Evolutionary conservation across 2,797 vertebrate species (phyloP), one percentile per base, ranked within the genome.

Genomic region (Pangasius djambal): DNA sequence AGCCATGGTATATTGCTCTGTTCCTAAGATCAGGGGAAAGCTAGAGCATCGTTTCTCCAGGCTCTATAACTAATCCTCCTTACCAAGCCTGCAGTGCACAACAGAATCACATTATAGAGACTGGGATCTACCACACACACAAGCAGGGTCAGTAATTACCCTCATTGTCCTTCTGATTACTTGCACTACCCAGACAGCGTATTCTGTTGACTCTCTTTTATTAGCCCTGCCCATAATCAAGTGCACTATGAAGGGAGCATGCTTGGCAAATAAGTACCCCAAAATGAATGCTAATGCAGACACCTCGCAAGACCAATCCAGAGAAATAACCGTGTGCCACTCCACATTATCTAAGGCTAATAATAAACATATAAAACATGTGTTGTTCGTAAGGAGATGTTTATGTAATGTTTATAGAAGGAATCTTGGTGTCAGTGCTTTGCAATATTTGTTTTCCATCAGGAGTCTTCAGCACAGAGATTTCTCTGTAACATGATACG

Each of bases 161-260:
- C 65, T 90, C 89, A 48, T 86, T 69, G 72, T 89, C n/a, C 25
- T 79, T 90, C 89, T 91, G 86, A 92, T 90, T 86, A 90, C 75
- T 82, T 91, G 87, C 88, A 81, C 85, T 89, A 87, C 87, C 13
- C 84, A 59, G 59, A 72, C 37, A 88, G 63, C 72, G 89, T 83
- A 63, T 79, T 88, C 72, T 77, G 57, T 78, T 87, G 87, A 85
- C 75, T 31, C 57, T 61, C 89, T 89, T 70, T 61, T 83, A 48
- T 50, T 88, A 48, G 50, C 69, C 59, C 40, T 85, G 31, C 48
- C 78, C 12, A 18, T 91, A 91, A 91, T 90, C 78, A 90, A 91
- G 88, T 86, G 89, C 87, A 70, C 90, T 89, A 74, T 89, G 61
- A 72, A 91, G 85, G 77, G 28, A 89, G 69, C 87, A 91, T 90